Base-by-base conservation (phyloP, 2,888 invertebrate species). In the Tachina lurida region DNA sequence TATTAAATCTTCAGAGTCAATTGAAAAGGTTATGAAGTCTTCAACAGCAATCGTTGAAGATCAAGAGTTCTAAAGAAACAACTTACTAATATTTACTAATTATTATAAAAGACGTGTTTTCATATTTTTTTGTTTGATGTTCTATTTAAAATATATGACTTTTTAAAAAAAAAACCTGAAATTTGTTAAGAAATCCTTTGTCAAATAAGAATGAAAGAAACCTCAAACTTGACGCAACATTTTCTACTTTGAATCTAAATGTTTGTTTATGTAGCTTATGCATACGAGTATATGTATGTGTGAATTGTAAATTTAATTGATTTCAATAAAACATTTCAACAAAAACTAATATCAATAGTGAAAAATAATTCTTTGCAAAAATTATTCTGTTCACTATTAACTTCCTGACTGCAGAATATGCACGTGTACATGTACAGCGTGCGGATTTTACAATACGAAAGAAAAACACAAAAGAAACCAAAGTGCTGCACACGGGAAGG, bases 11-110 rank as follows among this genome's bases (percentile, higher is more conserved):
- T 56, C 65, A 9, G 65, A 80, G 49, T 74, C 80, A n/a, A 74
- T 67, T 52, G 80, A 80, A 74, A 74, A 67, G 45, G 58, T 74
- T 49, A n/a, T 73, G 7, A 73, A 58, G 43, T 58, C 73, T 80
- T 79, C 79, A 52, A 47, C 56, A 58, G 60, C 68, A 41, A 13
- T 79, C 12, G 65, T 65, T 73, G 73, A 78, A 13, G 78, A 70
- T n/a, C 62, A 65, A 22, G 65, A 73, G 12, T 65, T 73, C 41
- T 80, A 79, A 63, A 13, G 10, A 19, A 5, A 22, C 0, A 56
- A 54, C 19, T 19, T 54, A 54, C 19, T 12, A 12, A 19, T 54
- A 54, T 17, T 0, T 13, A 58, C 19, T 22, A 13, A 19, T 22
- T 8, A 10, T 56, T 22, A 15, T 15, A 49, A 49, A 49, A 49